Base-by-base conservation (phyloP, 2,888 invertebrate genomes). In the Pyrgus malvae region DNA sequence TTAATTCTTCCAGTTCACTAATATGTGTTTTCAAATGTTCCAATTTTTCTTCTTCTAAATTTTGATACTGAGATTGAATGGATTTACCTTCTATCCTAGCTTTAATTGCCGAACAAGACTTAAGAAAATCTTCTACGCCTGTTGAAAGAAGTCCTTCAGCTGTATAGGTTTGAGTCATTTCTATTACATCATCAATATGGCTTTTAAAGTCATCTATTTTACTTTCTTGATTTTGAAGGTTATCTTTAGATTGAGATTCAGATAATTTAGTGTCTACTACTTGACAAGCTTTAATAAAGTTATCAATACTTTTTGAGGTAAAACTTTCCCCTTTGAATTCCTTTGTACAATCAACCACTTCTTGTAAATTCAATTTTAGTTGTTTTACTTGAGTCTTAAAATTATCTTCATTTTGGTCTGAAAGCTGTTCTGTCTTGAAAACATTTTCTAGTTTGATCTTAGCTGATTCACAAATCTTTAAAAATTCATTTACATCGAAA, bases 161-260 rank as follows among this genome's bases (percentile, higher is more conserved):
- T 61, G 66, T 62, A 37, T 70, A 74, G 11, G 64, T 59, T 45
- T 66, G 55, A 8, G 69, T 68, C 17, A 70, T 59, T 41, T 66
- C 54, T 23, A 67, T 63, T 2, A 79, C 65, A 23, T 68, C 65
- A 9, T 59, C 56, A 3, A 76, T 63, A 16, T 73, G 67, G n/a
- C 50, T 58, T 44, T 66, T 67, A 1, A 78, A 58, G 33, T 64
- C 48, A 23, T 59, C 23, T 23, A 72, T 51, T n/a, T 48, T 11
- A 7, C 41, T 50, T 45, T 55, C 55, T 3, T 42, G 56, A n/a
- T 57, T 48, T 3, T 59, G 53, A 11, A 45, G 42, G 5, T 19
- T 17, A 14, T 9, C 16, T 29, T 46, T 51, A 16, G 21, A 4
- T 41, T 57, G 33, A 23, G 40, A 8, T 40, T 17, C 11, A 48